Evolutionary conservation across 2,888 invertebrate species (phyloP).

Genomic region (Aphodius sticticus): DNA sequence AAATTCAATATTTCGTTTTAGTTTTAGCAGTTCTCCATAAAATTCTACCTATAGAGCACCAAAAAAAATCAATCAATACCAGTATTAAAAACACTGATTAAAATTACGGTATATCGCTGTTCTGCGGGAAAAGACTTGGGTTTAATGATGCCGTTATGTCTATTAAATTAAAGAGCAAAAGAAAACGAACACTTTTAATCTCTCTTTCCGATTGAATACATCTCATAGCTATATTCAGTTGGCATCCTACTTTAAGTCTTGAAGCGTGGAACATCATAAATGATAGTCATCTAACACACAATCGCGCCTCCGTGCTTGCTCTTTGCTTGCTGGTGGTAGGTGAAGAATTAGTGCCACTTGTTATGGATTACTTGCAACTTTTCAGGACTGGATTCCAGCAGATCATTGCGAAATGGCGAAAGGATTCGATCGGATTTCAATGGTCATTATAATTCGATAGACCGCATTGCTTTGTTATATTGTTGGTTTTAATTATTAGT

Average conservation of each 20-base stretch:
- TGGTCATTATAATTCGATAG: too few species aligned
- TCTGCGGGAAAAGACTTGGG: not conserved
- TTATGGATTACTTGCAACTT: not conserved
- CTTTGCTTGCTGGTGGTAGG: not conserved
- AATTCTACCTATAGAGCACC: too few species aligned
- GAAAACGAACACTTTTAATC: not conserved
- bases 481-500: not conserved
- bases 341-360: not conserved
- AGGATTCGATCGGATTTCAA: not conserved
- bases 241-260: too few species aligned
- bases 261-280: not conserved
- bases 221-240: not conserved
- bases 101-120: not conserved
- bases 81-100: too few species aligned
- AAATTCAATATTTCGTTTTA: too few species aligned
- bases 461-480: too few species aligned
- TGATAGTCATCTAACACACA: not conserved
- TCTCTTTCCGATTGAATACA: not conserved
- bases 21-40: too few species aligned
- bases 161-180: not conserved
- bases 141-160: not conserved
- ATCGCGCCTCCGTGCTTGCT: not conserved
- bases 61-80: too few species aligned
- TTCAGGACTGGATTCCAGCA: not conserved
- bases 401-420: not conserved